Evolutionary conservation across 2,797 vertebrate species (phyloP).

Genomic region (Rhinophrynus dorsalis): DNA sequence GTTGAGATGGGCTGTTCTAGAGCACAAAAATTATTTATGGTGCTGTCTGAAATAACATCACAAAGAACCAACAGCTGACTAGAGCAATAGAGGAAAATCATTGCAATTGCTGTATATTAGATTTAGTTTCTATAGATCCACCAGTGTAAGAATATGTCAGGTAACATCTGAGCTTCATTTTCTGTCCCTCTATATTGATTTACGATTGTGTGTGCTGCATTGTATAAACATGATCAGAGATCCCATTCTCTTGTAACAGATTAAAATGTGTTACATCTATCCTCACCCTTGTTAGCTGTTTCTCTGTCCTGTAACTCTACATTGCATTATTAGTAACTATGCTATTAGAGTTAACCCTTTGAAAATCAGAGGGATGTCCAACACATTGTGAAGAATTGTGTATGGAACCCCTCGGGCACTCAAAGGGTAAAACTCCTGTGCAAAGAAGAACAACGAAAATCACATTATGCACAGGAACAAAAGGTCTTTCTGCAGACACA

Average conservation of each 20-base stretch:
- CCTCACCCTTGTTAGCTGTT: background rate
- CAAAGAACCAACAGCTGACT: constrained; percentile 17
- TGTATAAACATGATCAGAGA: background rate
- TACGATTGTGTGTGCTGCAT: background rate
- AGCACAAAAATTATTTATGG: too few species aligned
- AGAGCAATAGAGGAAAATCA: too few species aligned
- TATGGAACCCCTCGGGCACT: too few species aligned
- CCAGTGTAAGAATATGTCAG: background rate
- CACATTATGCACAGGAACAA: constrained; percentile 23
- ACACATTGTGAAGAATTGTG: background rate
- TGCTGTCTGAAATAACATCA: constrained; percentile 20
- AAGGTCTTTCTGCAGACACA: constrained; percentile 58
- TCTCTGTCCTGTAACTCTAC: too few species aligned
- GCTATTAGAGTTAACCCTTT: background rate
- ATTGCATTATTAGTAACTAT: background rate
- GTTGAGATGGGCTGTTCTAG: too few species aligned
- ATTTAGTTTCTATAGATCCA: constrained; percentile 9
- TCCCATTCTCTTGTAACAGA: background rate
- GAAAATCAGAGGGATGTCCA: background rate
- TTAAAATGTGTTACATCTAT: background rate
- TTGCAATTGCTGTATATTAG: constrained; percentile 14
- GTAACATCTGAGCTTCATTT: constrained; percentile 14
- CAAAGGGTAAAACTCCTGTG: background rate
- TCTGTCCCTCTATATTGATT: constrained; percentile 2
- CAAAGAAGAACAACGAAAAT: constrained; percentile 4